phyloP scores from a whole-genome alignment of 1,140 invertebrate genomes.

The Drosophila chauvacae region DNA sequence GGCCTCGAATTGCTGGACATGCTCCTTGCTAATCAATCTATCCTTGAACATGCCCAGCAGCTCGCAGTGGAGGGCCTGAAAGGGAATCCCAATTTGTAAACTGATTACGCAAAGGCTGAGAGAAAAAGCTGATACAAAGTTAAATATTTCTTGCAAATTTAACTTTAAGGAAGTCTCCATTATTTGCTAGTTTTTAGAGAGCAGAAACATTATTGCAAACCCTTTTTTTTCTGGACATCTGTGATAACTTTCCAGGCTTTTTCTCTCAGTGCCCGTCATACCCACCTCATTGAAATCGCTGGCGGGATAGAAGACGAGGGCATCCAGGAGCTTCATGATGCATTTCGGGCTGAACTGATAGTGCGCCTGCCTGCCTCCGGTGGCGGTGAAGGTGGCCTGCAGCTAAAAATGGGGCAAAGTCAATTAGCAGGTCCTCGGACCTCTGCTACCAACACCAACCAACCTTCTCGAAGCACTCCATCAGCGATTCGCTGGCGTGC shows the following conservation, averaged over 20 bases:
- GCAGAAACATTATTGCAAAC: background rate
- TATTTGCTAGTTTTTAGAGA: background rate
- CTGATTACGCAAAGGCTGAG: slow-evolving; percentile 12
- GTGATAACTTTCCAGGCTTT: background rate
- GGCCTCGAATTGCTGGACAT: slow-evolving; percentile 88
- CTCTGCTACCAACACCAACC: slow-evolving; percentile 8
- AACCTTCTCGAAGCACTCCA: slow-evolving; percentile 81
- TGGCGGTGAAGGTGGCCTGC: slow-evolving; percentile 56
- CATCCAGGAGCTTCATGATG: slow-evolving; percentile 76
- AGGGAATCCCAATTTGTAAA: slow-evolving; percentile 1
- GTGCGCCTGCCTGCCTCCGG: slow-evolving; percentile 54
- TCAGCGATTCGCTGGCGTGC: slow-evolving; percentile 73
- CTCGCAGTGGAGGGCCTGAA: slow-evolving; percentile 90
- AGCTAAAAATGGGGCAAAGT: slow-evolving; percentile 47
- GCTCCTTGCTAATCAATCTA: slow-evolving; percentile 89
- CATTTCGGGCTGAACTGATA: slow-evolving; percentile 84
- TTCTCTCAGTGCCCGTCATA: background rate
- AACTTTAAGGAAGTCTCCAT: background rate
- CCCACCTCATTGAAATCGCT: slow-evolving; percentile 76
- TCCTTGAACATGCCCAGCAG: slow-evolving; percentile 91
- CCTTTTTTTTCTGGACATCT: background rate
- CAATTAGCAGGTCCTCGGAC: slow-evolving; percentile 46
- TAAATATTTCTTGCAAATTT: background rate
- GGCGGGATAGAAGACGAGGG: slow-evolving; percentile 70
- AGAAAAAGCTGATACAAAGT: background rate